Percentiles rank a stretch among this genome's conserved stretches.
phyloP scores from a whole-genome alignment of 2,797 vertebrate species.

The Onychomys torridus region DNA sequence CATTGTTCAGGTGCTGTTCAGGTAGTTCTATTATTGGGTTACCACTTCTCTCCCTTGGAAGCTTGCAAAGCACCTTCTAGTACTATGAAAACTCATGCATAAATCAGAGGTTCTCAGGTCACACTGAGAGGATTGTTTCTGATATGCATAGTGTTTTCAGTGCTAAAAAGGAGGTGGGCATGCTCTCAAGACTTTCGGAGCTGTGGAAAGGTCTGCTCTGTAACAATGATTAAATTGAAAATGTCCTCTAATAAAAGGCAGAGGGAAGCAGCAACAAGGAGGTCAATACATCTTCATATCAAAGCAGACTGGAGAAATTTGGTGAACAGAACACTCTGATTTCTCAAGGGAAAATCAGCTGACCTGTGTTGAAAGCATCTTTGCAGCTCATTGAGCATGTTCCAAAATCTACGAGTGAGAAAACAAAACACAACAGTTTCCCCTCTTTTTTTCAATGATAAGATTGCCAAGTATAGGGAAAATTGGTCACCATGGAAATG shows the following conservation, averaged over 20 bases:
- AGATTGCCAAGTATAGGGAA: background rate
- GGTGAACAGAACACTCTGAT: background rate
- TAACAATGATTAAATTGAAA: background rate
- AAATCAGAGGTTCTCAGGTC: too few relatives aligned
- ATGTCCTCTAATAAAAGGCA: background rate
- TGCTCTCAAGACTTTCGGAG: background rate
- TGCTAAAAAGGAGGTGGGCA: too few relatives aligned
- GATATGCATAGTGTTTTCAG: too few relatives aligned
- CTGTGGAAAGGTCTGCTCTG: background rate
- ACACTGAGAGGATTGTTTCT: background rate
- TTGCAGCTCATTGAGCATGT: too few relatives aligned
- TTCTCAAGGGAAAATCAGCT: background rate
- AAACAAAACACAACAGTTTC: background rate
- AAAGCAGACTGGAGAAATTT: background rate
- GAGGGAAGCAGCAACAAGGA: background rate
- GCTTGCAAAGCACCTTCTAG: background rate
- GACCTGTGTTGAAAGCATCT: background rate
- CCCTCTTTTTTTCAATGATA: background rate
- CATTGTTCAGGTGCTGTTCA: background rate
- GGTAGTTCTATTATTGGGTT: background rate
- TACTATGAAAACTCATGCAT: background rate
- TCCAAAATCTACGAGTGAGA: background rate
- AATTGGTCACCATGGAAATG: background rate
- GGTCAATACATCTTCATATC: background rate
- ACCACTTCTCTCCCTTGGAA: background rate